These are phyloP conservation scores for Tribolium castaneum DNA, from an alignment of 1,140 invertebrate species.

Conservation along the genomic window DNA sequence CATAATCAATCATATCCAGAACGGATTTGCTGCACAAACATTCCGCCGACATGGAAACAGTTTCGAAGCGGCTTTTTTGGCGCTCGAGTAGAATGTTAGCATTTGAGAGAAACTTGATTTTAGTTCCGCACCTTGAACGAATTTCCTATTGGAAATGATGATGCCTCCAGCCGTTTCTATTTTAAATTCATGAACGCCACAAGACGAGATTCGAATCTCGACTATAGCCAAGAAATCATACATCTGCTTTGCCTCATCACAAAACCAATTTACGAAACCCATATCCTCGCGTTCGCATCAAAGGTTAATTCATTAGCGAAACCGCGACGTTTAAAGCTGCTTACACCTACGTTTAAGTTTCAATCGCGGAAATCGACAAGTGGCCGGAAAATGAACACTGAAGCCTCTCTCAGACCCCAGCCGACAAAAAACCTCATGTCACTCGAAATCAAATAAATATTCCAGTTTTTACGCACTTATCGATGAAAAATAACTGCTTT, in stretches of 20 bases:
- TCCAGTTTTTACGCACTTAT: background rate
- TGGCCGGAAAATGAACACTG: background rate
- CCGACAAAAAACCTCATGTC: too few relatives aligned
- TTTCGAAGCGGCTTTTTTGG: background rate
- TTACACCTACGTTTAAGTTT: background rate
- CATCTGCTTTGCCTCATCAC: conserved; percentile 7
- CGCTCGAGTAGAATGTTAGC: background rate
- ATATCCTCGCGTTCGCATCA: background rate
- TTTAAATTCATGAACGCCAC: conserved; percentile 30
- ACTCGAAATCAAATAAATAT: too few relatives aligned
- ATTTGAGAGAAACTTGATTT: conserved; percentile 14
- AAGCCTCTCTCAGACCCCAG: too few relatives aligned
- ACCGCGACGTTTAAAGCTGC: background rate
- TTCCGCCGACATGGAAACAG: background rate
- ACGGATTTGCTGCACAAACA: background rate
- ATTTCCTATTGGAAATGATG: conserved; percentile 28
- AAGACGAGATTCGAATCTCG: conserved; percentile 13
- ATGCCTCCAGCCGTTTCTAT: conserved; percentile 8
- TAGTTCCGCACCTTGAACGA: conserved; percentile 1
- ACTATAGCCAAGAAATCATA: conserved; percentile 19
- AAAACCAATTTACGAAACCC: conserved; percentile 21
- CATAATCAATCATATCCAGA: background rate
- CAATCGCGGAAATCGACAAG: background rate
- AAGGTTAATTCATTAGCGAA: conserved; percentile 12
- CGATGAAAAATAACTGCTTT: background rate